These are phyloP conservation scores for Sitodiplosis mosellana DNA, from an alignment of 1,140 invertebrate species.

Conservation along the genomic window DNA sequence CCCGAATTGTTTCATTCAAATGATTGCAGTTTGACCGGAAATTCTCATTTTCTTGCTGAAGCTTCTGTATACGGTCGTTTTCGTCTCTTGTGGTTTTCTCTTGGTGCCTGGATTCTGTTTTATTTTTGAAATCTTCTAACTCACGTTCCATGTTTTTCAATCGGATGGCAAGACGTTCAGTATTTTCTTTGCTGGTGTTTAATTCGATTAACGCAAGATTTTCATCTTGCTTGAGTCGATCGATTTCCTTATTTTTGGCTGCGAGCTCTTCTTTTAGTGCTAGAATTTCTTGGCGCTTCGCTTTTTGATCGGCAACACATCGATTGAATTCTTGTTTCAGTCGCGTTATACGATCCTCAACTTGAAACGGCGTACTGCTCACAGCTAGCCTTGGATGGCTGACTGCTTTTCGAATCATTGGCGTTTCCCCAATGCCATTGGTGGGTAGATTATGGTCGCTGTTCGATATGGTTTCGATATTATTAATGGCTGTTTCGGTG, in stretches of 20 bases:
- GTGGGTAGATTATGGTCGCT: background rate
- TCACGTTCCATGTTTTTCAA: slow-evolving; percentile 15
- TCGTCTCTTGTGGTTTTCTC: no score
- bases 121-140: slow-evolving; percentile 4
- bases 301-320: slow-evolving; percentile 14
- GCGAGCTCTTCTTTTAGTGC: slow-evolving; percentile 14
- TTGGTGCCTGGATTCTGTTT: background rate
- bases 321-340: slow-evolving; percentile 19
- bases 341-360: slow-evolving; percentile 13
- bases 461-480: background rate
- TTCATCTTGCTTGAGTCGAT: slow-evolving; percentile 13
- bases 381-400: slow-evolving; percentile 5
- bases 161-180: slow-evolving; percentile 12
- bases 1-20: background rate
- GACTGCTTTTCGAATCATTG: background rate
- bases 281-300: slow-evolving; percentile 20
- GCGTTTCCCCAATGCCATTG: background rate
- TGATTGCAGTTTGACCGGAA: background rate
- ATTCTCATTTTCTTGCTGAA: background rate
- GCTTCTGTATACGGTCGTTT: no score
- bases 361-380: slow-evolving; percentile 17
- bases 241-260: slow-evolving; percentile 14
- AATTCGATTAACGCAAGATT: slow-evolving; percentile 17
- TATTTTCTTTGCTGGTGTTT: slow-evolving; percentile 16
- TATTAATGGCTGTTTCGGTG: slow-evolving; percentile 7